Percentiles rank a stretch among this genome's conserved stretches.
These are phyloP conservation scores for Druon quercuslanigerum DNA, from an alignment of 1,140 invertebrate species.

Conservation along the genomic window DNA sequence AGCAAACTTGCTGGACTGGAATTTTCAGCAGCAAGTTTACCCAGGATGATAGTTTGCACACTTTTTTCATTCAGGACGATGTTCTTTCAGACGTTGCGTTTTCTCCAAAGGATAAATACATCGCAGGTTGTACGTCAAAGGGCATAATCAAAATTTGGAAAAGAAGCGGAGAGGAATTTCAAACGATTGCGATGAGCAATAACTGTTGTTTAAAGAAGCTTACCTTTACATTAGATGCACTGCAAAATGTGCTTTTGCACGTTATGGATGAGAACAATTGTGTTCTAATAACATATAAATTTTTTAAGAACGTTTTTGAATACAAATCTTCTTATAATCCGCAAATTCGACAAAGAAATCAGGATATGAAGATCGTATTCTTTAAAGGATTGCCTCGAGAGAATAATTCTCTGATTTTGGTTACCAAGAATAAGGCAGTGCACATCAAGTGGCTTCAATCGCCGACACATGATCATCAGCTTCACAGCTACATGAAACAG, in stretches of 20 bases:
- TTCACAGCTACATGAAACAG: slow-evolving; percentile 60
- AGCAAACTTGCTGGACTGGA: slow-evolving; percentile 63
- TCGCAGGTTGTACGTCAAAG: slow-evolving; percentile 65
- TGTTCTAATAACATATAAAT: slow-evolving; percentile 6
- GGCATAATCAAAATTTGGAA: slow-evolving; percentile 60
- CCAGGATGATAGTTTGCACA: slow-evolving; percentile 60
- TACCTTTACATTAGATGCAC: slow-evolving; percentile 50
- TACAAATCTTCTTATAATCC: slow-evolving; percentile 37
- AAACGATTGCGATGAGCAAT: neutral
- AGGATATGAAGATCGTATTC: slow-evolving; percentile 14
- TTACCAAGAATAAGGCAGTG: slow-evolving; percentile 56
- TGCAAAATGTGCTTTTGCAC: slow-evolving; percentile 54
- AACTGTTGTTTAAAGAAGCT: slow-evolving; percentile 19
- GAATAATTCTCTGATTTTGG: slow-evolving; percentile 22
- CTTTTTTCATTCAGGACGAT: slow-evolving; percentile 56
- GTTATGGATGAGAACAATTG: slow-evolving; percentile 55
- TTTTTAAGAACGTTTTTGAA: neutral
- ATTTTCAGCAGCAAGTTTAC: slow-evolving; percentile 51
- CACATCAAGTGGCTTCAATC: slow-evolving; percentile 59
- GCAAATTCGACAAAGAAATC: slow-evolving; percentile 10
- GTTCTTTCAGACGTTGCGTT: slow-evolving; percentile 66
- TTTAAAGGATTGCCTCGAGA: slow-evolving; percentile 8
- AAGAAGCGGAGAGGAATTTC: slow-evolving; percentile 12
- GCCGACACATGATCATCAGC: slow-evolving; percentile 46
- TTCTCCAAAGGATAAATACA: slow-evolving; percentile 52